Evolutionary conservation across 2,113 vertebrate species (phyloP), one percentile per base, ranked within the genome.

Genomic region (Ellobius talpinus): DNA sequence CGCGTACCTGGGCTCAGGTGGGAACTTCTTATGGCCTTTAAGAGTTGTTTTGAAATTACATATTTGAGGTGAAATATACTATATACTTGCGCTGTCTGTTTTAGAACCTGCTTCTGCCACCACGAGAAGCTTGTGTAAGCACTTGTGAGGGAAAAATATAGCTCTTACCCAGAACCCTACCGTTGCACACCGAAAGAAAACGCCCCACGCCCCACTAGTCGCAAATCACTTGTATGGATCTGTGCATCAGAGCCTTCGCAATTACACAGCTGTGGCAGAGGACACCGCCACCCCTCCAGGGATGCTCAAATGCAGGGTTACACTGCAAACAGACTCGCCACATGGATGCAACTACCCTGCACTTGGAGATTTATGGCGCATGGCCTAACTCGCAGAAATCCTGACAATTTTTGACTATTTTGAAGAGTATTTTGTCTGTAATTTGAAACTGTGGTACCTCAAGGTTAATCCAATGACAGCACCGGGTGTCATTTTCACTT

Each of bases 351-450:
- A 29, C 91, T 95, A 93, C 19, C 47, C 19, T 74, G n/a, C 3
- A 42, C n/a, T 72, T 95, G 78, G 63, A 94, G 93, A 79, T 33
- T 93, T 73, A 91, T 65, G 39, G 63, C 26, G 58, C 82, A 45
- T 42, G 79, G 65, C 50, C 91, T 39, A 90, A 77, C 86, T 96
- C 88, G 93, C 87, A 90, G 93, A 93, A 96, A 93, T 55, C 76
- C 23, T 86, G 86, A 70, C 33, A 50, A 39, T 55, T 89, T 96
- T 50, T 58, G 87, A 91, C 87, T 85, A 39, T 90, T 94, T 93
- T 42, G 87, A 85, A 55, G 89, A 89, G 78, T 95, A 87, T 95
- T 94, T 95, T 5, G 11, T 21, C 52, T 81, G 87, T 12, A 87
- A 74, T 94, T 85, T 66, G 76, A 63, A 96, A 63, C 23, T 36